Base-by-base conservation (phyloP, 2,888 invertebrate species). In the Eumerus sabulonum region DNA sequence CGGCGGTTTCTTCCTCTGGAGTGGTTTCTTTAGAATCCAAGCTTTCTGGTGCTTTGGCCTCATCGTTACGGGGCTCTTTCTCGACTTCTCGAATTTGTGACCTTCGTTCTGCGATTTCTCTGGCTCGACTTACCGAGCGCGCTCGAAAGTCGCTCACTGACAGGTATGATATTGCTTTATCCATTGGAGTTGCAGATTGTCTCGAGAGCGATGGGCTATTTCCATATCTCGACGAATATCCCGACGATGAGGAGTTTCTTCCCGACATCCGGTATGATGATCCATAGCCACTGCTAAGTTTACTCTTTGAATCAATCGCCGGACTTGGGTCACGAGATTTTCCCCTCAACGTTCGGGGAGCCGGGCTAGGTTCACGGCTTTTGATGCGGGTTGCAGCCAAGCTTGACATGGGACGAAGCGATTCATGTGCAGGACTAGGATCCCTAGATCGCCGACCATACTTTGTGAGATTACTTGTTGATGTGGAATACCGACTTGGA, bases 361-460 rank as follows among this genome's bases (percentile, higher is more conserved):
- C 88, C 2, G 92, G 92, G 85, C 92, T 92, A 1, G 91, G 90
- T 83, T 92, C 92, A 83, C 92, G 89, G 76, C 91, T 92, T 48
- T 85, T 86, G 18, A 85, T 84, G 1, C 86, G 84, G 40, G 68
- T 18, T 35, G 74, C 63, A 1, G 74, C 53, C 27, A 79, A 60
- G 35, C 70, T 79, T 9, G 79, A 81, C 60, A 85, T 86, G 12
- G 86, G 87, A 17, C 86, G 88, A 3, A 70, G 56, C 42, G 86
- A 85, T 12, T 86, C 73, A 1, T 86, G 85, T 9, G 85, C 86
- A 0, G 89, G 89, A 81, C 88, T 88, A 3, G 89, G 86, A 76
- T 89, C 88, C 18, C 89, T 76, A 0, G 88, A 88, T 11, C 74
- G 82, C 0, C 85, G 72, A 4, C 85, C 86, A 73, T 87, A 88